These are phyloP conservation scores for Aphelenchoides fujianensis DNA, from an alignment of 1,140 invertebrate genomes.

Conservation along the genomic window DNA sequence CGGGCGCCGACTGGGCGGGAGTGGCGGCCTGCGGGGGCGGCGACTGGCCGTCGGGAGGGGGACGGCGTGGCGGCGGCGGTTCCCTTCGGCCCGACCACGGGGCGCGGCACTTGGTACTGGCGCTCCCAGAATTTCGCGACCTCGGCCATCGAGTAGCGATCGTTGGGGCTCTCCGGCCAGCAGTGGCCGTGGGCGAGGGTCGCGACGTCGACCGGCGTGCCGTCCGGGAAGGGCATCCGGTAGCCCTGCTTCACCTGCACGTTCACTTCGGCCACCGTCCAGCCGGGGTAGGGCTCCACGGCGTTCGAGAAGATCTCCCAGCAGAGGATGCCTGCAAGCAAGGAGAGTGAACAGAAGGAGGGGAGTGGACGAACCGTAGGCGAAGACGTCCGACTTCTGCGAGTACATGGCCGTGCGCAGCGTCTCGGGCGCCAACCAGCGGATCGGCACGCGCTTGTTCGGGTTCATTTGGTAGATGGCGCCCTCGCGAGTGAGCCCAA, in stretches of 20 bases:
- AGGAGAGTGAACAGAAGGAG: constrained; percentile 19
- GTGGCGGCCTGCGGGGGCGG: no score
- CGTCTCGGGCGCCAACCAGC: constrained; percentile 46
- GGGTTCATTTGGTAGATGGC: constrained; percentile 26
- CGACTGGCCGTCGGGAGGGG: no score
- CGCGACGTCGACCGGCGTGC: constrained; percentile 22
- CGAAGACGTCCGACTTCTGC: constrained; percentile 40
- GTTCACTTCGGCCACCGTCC: constrained; percentile 25
- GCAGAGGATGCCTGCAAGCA: constrained; percentile 32
- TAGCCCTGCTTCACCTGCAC: constrained; percentile 30
- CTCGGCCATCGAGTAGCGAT: constrained; percentile 21
- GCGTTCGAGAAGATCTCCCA: constrained; percentile 45
- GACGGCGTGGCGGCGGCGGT: no score
- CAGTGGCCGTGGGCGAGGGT: background rate
- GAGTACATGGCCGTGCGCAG: constrained; percentile 26
- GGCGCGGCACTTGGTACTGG: background rate
- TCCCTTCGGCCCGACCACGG: no score
- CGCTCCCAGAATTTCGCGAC: constrained; percentile 13
- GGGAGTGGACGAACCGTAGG: constrained; percentile 15
- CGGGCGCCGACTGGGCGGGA: no score
- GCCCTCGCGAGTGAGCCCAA: constrained; percentile 41
- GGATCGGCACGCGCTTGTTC: constrained; percentile 29
- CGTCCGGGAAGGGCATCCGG: constrained; percentile 26
- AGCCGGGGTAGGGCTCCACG: constrained; percentile 32
- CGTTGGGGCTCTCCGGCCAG: constrained; percentile 20